Conservation (phyloP, 2,888 invertebrate species). For the Gastracanthus pulcherrimus region DNA sequence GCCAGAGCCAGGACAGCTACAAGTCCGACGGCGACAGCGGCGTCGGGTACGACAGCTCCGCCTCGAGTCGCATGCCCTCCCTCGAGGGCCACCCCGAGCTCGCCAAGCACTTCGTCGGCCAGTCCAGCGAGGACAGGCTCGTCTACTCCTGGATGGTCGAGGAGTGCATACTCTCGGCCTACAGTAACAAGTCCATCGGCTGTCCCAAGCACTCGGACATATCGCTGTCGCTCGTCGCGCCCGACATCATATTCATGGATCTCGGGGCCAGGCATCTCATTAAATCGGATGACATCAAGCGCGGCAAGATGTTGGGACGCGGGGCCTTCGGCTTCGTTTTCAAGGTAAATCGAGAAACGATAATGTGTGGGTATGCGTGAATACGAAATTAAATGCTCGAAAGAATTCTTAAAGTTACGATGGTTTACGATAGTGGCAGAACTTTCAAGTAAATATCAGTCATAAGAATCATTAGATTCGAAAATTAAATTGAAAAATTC, state of each 20-base stretch:
- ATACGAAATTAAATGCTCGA: too few relatives aligned
- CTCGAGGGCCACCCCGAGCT: constrained; percentile 86
- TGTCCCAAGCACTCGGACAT: constrained; percentile 91
- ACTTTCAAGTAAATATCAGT: too few relatives aligned
- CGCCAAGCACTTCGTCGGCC: constrained; percentile 75
- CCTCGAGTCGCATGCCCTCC: constrained; percentile 90
- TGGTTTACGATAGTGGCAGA: too few relatives aligned
- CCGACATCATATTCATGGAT: constrained; percentile 95
- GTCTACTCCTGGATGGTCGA: constrained; percentile 95
- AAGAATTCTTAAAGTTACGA: too few relatives aligned
- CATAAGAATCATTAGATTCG: too few relatives aligned
- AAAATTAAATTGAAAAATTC: not conserved
- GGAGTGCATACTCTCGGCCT: constrained; percentile 94
- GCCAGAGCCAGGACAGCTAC: constrained; percentile 83
- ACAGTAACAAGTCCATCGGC: constrained; percentile 84
- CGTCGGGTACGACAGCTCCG: constrained; percentile 86
- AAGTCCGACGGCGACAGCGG: constrained; percentile 93
- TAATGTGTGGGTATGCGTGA: too few relatives aligned
- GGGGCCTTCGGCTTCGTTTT: constrained; percentile 99
- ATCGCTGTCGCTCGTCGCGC: constrained; percentile 89
- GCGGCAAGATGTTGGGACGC: constrained; percentile 90
- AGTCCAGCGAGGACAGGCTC: constrained; percentile 66
- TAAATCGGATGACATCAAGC: constrained; percentile 88
- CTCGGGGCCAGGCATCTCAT: constrained; percentile 90
- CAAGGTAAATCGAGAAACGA: constrained; percentile 77